A percentile compares a stretch with the other conserved stretches of the same genome.
Conservation (phyloP, 1,140 invertebrate species). For the Cydia amplana region DNA sequence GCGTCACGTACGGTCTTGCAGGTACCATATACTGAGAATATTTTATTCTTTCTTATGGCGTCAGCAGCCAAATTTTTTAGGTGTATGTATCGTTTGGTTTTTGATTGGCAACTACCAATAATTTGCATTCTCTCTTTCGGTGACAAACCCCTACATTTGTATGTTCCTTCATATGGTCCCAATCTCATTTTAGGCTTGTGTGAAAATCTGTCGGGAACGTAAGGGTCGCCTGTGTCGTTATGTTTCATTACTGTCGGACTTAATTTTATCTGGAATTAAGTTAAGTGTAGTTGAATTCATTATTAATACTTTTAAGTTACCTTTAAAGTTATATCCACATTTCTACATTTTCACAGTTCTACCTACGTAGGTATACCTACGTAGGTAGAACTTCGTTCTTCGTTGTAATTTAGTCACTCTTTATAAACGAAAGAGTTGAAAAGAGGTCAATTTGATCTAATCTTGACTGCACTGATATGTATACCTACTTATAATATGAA, state of each 20-base stretch:
- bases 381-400: too few species aligned
- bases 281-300: too few species aligned
- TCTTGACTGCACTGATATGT: too few species aligned
- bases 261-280: not conserved
- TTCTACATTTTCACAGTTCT: too few species aligned
- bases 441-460: too few species aligned
- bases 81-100: constrained; percentile 51
- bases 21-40: constrained; percentile 69
- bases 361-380: too few species aligned
- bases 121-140: constrained; percentile 64
- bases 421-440: too few species aligned
- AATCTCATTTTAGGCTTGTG: not conserved
- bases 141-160: constrained; percentile 50
- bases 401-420: too few species aligned
- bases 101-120: constrained; percentile 59
- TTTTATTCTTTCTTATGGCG: constrained; percentile 66
- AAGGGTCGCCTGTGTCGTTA: not conserved
- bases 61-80: constrained; percentile 59
- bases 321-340: too few species aligned
- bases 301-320: too few species aligned
- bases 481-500: too few species aligned
- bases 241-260: not conserved
- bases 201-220: not conserved
- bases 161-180: constrained; percentile 38
- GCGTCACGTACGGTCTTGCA: constrained; percentile 76